A percentile compares a stretch with the other conserved stretches of the same genome.
Conservation (phyloP, 1,140 invertebrate species). For the Oryctes rhinoceros region DNA sequence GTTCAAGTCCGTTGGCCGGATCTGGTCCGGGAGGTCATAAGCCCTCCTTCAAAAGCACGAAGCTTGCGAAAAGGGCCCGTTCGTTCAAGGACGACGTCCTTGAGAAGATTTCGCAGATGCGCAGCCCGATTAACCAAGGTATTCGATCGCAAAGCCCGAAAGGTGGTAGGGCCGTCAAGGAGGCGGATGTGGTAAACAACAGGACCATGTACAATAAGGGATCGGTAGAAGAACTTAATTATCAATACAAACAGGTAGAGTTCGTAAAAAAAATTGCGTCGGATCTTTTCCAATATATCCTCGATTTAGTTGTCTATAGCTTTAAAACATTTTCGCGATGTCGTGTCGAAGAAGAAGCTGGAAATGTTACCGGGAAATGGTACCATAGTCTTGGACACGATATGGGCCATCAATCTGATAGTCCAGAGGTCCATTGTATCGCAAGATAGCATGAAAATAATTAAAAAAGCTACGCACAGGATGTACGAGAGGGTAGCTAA, state of each 20-base stretch:
- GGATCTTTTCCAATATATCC: background rate
- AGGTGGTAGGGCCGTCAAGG: constrained; percentile 45
- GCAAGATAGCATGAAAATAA: constrained; percentile 56
- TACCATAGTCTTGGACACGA: constrained; percentile 89
- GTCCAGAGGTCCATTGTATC: constrained; percentile 61
- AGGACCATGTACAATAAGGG: constrained; percentile 18
- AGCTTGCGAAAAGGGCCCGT: constrained; percentile 82
- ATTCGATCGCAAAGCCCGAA: constrained; percentile 57
- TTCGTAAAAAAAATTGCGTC: background rate
- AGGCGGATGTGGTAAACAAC: constrained; percentile 31
- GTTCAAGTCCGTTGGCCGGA: constrained; percentile 56
- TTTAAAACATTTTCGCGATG: constrained; percentile 75
- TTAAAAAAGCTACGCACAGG: constrained; percentile 82
- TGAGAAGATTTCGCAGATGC: constrained; percentile 87
- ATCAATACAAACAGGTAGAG: constrained; percentile 53
- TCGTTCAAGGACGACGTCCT: constrained; percentile 92
- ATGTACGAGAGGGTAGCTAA: constrained; percentile 87
- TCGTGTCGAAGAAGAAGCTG: constrained; percentile 88
- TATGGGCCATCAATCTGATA: constrained; percentile 85
- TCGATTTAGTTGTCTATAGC: constrained; percentile 40
- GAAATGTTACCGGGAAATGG: constrained; percentile 93
- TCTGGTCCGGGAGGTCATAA: constrained; percentile 65
- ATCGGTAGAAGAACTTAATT: constrained; percentile 54
- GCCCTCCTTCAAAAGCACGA: constrained; percentile 75
- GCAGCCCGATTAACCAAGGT: constrained; percentile 68